Evolutionary conservation across 2,797 vertebrate genomes (phyloP).

Genomic region (Molossus molossus): DNA sequence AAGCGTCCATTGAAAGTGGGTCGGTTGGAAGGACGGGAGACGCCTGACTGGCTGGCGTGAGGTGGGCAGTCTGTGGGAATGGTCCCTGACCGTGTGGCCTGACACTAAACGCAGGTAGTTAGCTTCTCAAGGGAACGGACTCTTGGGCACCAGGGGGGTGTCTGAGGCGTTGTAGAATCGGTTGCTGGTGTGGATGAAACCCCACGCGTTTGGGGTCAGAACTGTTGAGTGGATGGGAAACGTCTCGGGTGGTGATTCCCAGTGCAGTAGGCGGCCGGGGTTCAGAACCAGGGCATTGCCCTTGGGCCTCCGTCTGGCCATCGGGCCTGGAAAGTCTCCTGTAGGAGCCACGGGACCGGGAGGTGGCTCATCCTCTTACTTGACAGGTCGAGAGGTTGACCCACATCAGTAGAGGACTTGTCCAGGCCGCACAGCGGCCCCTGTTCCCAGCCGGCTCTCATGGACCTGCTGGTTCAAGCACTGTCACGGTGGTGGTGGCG

Average conservation of each 20-base stretch:
- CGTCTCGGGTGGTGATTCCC: background rate
- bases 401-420: background rate
- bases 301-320: background rate
- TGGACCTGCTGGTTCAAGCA: background rate
- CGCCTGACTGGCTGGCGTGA: rapidly evolving
- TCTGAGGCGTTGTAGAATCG: background rate
- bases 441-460: no score
- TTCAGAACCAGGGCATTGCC: background rate
- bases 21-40: background rate
- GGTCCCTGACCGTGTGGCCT: background rate
- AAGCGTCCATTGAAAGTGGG: rapidly evolving
- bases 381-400: background rate
- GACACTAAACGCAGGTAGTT: rapidly evolving
- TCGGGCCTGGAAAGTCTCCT: background rate
- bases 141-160: background rate
- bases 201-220: rapidly evolving
- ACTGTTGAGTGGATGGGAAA: no score
- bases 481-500: background rate
- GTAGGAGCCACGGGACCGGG: background rate
- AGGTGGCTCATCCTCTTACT: background rate
- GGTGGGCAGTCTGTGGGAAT: background rate
- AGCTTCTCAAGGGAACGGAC: background rate
- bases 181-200: background rate
- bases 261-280: background rate
- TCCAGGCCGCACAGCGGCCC: background rate